A percentile compares a stretch with the other conserved stretches of the same genome.
phyloP scores from a whole-genome alignment of 1,140 invertebrate species.

The Aphis gossypii region DNA sequence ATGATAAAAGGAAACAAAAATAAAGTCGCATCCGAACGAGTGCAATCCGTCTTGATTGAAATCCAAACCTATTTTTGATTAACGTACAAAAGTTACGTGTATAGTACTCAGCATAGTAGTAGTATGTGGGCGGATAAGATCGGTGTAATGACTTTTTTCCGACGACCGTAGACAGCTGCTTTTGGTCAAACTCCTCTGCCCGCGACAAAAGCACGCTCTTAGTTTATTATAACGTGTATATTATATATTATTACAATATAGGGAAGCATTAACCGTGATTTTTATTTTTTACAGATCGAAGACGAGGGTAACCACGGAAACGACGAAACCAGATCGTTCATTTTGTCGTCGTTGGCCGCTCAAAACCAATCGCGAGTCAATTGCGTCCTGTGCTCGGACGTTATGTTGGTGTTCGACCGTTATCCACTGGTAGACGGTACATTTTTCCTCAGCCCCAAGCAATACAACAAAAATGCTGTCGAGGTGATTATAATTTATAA shows the following conservation, averaged over 20 bases:
- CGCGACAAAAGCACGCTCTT: not conserved
- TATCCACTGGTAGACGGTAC: constrained; percentile 97
- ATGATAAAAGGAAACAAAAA: not conserved
- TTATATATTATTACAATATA: not conserved
- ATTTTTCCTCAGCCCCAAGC: constrained; percentile 92
- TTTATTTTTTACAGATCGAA: constrained; percentile 80
- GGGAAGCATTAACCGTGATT: not conserved
- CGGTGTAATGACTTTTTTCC: not conserved
- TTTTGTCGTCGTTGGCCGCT: constrained; percentile 86
- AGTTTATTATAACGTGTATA: not conserved
- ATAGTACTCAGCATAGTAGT: not conserved
- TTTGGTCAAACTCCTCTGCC: not conserved
- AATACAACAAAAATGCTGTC: constrained; percentile 83
- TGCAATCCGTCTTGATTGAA: constrained; percentile 30
- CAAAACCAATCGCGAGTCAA: constrained; percentile 82
- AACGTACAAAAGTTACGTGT: not conserved
- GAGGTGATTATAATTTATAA: constrained; percentile 70
- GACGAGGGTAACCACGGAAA: constrained; percentile 97
- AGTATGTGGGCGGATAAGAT: not conserved
- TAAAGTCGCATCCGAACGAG: constrained; percentile 19
- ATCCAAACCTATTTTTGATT: constrained; percentile 45
- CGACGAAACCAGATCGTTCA: constrained; percentile 93
- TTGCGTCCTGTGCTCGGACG: constrained; percentile 88
- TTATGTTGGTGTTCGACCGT: constrained; percentile 92
- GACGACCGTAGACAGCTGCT: not conserved